These are phyloP conservation scores for Charadrius vociferus DNA, from an alignment of 2,113 vertebrate genomes.

Conservation along the genomic window DNA sequence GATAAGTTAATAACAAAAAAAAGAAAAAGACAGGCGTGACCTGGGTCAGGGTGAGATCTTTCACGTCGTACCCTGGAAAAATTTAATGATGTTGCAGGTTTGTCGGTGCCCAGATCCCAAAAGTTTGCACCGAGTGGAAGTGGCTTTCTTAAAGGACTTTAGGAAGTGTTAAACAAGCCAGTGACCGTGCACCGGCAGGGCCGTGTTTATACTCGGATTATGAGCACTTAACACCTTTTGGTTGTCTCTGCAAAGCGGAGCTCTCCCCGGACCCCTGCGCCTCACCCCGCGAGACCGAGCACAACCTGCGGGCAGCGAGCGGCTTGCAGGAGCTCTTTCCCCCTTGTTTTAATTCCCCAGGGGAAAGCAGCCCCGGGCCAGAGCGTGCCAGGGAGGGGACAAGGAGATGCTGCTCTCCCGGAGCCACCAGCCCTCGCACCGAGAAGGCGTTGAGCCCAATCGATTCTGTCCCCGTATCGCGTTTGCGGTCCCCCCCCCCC, in stretches of 20 bases:
- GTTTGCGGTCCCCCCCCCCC: neutral
- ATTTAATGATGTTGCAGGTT: neutral
- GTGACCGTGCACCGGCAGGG: neutral
- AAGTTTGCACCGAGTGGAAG: too few species aligned
- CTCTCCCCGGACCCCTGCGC: neutral
- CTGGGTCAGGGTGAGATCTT: neutral
- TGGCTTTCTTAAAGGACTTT: neutral
- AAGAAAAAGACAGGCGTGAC: neutral
- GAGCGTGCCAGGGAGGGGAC: neutral
- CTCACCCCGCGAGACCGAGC: accelerated
- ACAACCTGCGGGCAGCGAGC: neutral
- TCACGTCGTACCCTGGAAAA: neutral
- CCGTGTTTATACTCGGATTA: accelerated
- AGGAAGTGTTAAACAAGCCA: neutral
- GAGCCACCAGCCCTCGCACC: accelerated
- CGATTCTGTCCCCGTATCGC: neutral
- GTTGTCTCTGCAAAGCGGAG: neutral
- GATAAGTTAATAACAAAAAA: neutral
- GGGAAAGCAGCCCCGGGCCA: neutral
- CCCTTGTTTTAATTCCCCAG: neutral
- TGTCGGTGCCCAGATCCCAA: neutral
- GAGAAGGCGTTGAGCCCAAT: neutral
- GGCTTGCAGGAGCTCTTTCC: neutral
- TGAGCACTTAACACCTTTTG: neutral
- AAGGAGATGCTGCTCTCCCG: neutral